These are phyloP conservation scores for Oenanthe melanoleuca DNA, from an alignment of 2,113 vertebrate species.

Conservation along the genomic window DNA sequence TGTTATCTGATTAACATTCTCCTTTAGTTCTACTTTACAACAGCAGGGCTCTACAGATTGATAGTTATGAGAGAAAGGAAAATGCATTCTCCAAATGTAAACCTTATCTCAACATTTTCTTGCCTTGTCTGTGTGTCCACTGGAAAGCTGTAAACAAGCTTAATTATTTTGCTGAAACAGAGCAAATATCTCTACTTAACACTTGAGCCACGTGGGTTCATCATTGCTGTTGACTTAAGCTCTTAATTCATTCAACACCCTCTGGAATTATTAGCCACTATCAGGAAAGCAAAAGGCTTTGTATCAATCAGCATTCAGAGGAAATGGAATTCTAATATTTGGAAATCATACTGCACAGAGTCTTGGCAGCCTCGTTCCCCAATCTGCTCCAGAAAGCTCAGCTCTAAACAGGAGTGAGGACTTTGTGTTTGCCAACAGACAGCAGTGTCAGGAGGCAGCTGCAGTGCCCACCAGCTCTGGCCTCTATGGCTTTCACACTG, in stretches of 20 bases:
- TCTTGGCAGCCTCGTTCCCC: not conserved
- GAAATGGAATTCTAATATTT: constrained; percentile 11
- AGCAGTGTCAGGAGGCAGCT: not conserved
- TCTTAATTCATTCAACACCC: not conserved
- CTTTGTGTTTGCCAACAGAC: constrained; percentile 31
- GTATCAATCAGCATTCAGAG: not conserved
- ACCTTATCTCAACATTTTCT: not conserved
- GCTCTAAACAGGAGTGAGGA: not conserved
- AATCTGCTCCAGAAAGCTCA: constrained; percentile 29
- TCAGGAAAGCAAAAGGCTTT: constrained; percentile 3
- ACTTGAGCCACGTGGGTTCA: not conserved
- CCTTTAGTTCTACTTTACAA: not conserved
- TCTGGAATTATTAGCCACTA: not conserved
- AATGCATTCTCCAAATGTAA: not conserved
- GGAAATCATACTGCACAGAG: constrained; percentile 6
- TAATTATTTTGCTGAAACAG: constrained; percentile 10
- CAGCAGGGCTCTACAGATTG: not conserved
- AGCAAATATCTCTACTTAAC: not conserved
- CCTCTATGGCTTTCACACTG: not conserved
- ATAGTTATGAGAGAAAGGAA: not conserved
- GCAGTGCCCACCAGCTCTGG: not conserved
- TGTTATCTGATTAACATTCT: not conserved
- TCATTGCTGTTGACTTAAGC: not conserved
- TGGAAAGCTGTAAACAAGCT: not conserved
- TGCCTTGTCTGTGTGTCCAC: not conserved